Evolutionary conservation across 2,113 vertebrate genomes (phyloP), one percentile per base, ranked within the genome.

Genomic region (Alectura lathami): DNA sequence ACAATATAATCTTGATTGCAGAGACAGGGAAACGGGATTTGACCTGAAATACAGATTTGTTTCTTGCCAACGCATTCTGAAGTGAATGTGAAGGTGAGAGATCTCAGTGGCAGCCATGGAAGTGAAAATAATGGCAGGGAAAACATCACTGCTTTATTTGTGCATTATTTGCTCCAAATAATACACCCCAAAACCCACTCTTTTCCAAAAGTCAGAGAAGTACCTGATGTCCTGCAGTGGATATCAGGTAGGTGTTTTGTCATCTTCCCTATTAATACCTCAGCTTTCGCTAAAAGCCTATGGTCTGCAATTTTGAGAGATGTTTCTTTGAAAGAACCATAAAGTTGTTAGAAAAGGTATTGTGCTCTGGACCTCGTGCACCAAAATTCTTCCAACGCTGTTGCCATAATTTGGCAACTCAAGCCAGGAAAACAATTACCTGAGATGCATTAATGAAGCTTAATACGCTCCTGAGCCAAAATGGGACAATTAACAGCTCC

Each of bases 1-100:
- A 78, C 0, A 43, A 89, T 9, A 93, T 57, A 62, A 90, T 93
- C 93, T 89, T 96, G 96, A 96, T 97, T 94, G 88, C 43, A 93
- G 42, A 62, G 64, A 53, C 26, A 48, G 40, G 47, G 59, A 86
- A 95, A 81, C 21, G 47, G 82, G 76, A 93, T 94, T 93, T 68
- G 83, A 50, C 20, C 43, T 38, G 47, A 68, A 40, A 43, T 17
- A 68, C 0, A 43, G 70, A 86, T 93, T 64, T 80, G 22, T 60
- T 91, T 83, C 78, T 68, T 75, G 68, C 32, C 64, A 57, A 13
- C 56, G 64, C 26, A 67, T 40, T 89, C 21, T 8, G 0, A 62
- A 79, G 47, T 17, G 17, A 21, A 38, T 13, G 26, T 13, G 26
- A 70, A 59, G 62, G 22, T 0, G 0, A 32, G 62, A 57, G 48